Base-by-base conservation (phyloP, 30 jellyfish, hydroid and myxozoan genomes). In the Aurelia aurita region DNA sequence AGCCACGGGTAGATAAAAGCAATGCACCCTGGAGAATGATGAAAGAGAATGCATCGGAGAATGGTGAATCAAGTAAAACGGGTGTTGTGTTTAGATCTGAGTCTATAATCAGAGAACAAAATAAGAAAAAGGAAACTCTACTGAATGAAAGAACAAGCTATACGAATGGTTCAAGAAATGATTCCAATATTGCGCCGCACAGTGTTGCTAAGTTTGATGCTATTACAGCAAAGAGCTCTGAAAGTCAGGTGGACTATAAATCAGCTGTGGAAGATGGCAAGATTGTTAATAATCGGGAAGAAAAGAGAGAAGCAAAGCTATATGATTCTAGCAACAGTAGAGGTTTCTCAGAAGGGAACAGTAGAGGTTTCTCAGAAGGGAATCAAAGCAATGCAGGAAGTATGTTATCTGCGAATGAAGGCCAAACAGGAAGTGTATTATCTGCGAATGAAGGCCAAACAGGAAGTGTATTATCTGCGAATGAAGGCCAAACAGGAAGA, bases 1-100 rank as follows among this genome's bases (percentile, higher is more conserved):
- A 21, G 31, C 39, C 54, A n/a, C 57, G 65, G 46, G 51, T 28
- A 8, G 84, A 69, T 44, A 75, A 80, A 12, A 29, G 54, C 27
- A 45, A 21, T 9, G 75, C 61, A 12, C 85, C 91, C 0, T 81
- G 91, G 91, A 70, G 74, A 22, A 46, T 84, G 45, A 26, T 46
- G 15, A 58, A 82, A 19, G 35, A 28, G 14, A 31, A 39, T 19
- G 57, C 60, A 14, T 18, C 55, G 23, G 58, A 44, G 35, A 54
- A 31, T 53, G 54, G 44, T 9, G 72, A 6, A 19, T 26, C 49
- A 31, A 31, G 15, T 3, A 23, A 43, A 34, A 25, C 39, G 45
- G 69, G 49, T 10, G 25, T 72, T 9, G 55, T 72, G 15, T 53
- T 72, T 13, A 51, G 66, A 31, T 70, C 82, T 1, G 93, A 84